Conservation (phyloP, 2,888 invertebrate species). For the Papilio elwesi region DNA sequence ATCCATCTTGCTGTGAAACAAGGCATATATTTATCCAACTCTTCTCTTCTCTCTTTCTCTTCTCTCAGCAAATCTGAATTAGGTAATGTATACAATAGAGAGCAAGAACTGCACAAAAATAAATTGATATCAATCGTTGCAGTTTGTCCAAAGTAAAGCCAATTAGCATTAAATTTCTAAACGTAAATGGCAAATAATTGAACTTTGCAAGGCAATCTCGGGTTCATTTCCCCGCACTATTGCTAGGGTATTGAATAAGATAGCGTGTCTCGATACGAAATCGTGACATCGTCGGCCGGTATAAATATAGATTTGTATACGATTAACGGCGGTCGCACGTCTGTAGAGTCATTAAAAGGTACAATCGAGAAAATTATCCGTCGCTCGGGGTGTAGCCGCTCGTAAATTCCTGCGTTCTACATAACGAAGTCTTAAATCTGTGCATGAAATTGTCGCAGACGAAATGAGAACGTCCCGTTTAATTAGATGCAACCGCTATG, state of each 20-base stretch:
- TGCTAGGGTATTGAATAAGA: constrained; percentile 42
- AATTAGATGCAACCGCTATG: constrained; percentile 72
- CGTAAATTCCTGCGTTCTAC: constrained; percentile 73
- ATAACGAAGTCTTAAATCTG: constrained; percentile 67
- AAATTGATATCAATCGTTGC: constrained; percentile 37
- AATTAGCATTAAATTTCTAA: constrained; percentile 40
- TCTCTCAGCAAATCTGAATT: background rate
- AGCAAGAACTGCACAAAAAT: constrained; percentile 40
- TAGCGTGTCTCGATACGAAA: constrained; percentile 44
- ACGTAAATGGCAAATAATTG: constrained; percentile 42
- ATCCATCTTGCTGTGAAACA: too few relatives aligned
- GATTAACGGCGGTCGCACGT: constrained; percentile 52
- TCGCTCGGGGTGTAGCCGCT: constrained; percentile 62
- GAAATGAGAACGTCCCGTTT: constrained; percentile 73
- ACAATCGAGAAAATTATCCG: constrained; percentile 67
- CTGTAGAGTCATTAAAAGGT: constrained; percentile 59
- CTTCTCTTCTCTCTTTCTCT: too few relatives aligned
- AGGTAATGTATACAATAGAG: constrained; percentile 39
- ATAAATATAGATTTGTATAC: constrained; percentile 50
- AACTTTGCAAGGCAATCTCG: constrained; percentile 39
- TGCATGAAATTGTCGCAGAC: constrained; percentile 73
- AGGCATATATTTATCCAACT: background rate
- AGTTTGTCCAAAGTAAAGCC: constrained; percentile 39
- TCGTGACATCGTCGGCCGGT: constrained; percentile 50
- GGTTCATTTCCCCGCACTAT: constrained; percentile 33